Evolutionary conservation across 2,113 vertebrate species (phyloP), one percentile per base, ranked within the genome.

Genomic region (Zapornia atra): DNA sequence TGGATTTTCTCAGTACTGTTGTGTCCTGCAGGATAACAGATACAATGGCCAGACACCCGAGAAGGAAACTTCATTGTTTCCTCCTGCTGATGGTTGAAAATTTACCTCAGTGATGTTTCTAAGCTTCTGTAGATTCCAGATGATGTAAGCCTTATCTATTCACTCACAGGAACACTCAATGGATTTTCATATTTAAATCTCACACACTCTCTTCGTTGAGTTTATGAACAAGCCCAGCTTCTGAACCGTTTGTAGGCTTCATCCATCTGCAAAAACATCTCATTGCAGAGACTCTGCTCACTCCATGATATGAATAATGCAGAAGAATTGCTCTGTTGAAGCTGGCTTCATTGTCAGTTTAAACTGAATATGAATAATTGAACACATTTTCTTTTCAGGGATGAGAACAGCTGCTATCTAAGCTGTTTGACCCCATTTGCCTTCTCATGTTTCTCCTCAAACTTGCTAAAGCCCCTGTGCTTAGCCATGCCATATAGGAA

Each of bases 361-460:
- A 97, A 96, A 87, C 60, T 88, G 70, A 91, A 94, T 88, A 97
- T 97, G 92, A 97, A 97, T 97, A 96, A 97, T 97, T 96, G 86
- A 97, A 87, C 26, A 73, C 28, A 81, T 95, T 97, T 97, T 93
- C 93, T 94, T 97, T 96, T 88, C 90, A 90, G 93, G 69, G 94
- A 96, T 86, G 82, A 81, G 94, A 96, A 87, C 96, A 96, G 84
- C 94, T 97, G 96, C 83, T 46, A 87, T 92, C 70, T 85, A 92
- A 95, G 86, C 93, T 91, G 76, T 96, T 97, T 96, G 96, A 96
- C 95, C 92, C 93, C 51, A 28, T 92, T 96, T 95, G 90, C 77
- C 88, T 92, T 90, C 94, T 97, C 89, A 84, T 6, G 1, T 97
- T 97, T 96, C 91, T 85, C 21, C 78, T 90, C 40, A 65, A 89